Percentiles rank a stretch among this genome's conserved stretches.
Evolutionary conservation across 2,113 vertebrate genomes (phyloP).

Genomic region (Emydocephalus ijimae): DNA sequence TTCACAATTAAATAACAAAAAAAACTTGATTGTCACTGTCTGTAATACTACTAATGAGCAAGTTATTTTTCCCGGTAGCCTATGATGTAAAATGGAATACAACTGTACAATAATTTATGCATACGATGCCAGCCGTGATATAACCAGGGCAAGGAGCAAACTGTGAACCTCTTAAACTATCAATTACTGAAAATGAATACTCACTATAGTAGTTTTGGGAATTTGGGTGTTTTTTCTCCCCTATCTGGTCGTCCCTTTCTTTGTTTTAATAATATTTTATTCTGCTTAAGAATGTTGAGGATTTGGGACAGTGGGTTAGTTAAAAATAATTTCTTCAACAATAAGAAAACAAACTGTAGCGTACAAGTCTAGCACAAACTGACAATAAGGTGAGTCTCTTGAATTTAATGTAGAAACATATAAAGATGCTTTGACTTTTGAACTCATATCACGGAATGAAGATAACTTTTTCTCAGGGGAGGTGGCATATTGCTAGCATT

Average conservation of each 20-base stretch:
- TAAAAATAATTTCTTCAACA: conserved; percentile 8
- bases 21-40: neutral
- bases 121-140: neutral
- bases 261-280: neutral
- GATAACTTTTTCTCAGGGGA: conserved; percentile 7
- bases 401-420: neutral
- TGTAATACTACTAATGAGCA: neutral
- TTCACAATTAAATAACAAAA: neutral
- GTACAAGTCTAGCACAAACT: neutral
- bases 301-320: neutral
- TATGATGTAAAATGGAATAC: neutral
- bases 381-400: neutral
- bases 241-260: neutral
- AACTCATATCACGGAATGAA: neutral
- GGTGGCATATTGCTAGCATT: neutral
- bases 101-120: neutral
- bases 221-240: neutral
- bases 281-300: neutral
- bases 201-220: neutral
- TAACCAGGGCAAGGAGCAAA: neutral
- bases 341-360: neutral
- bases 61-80: neutral
- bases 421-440: conserved; percentile 23
- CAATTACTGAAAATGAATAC: neutral
- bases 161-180: neutral